Evolutionary conservation across 2,113 vertebrate genomes (phyloP), one percentile per base, ranked within the genome.

Genomic region (Zapornia atra): DNA sequence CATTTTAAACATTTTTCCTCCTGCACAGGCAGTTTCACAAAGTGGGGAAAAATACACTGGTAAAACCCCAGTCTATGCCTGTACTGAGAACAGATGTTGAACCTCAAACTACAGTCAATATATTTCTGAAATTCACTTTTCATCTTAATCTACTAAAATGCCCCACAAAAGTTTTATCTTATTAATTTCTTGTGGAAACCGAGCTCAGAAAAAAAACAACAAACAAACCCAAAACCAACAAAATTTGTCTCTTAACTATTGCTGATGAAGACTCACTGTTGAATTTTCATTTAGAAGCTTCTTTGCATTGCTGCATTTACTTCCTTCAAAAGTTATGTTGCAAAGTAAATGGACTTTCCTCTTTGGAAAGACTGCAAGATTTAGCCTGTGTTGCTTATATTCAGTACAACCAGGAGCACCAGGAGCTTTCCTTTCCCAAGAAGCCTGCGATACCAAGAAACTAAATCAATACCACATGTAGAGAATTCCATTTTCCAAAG

Each of bases 11-110:
- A 18, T 34, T 70, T 14, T 14, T 5, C 16, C 8, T 22, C 4
- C 5, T 34, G 31, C 9, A 40, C 0, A 22, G 5, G n/a, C 25
- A 68, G 26, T 56, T 56, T 68, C 26, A 80, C 0, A 0, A 72
- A 89, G 26, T 17, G 13, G 19, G 59, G 12, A 71, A 90, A 91
- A 88, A 77, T 8, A 61, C 2, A 53, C 5, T 25, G 21, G 71
- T 70, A 94, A 63, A 64, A 22, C 4, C 28, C 25, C 36, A 59
- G 15, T 51, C 42, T 66, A 40, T 56, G 29, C 13, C 42, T 53
- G 18, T 31, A 64, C 13, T 13, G 9, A 82, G 48, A 81, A 64
- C 3, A 66, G 86, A 63, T 8, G 17, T 3, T 50, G 53, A 90
- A 70, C 4, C 28, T 72, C 44, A 69, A 65, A 46, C 5, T 33